Percentiles rank a stretch among this genome's conserved stretches.
phyloP scores from a whole-genome alignment of 2,888 invertebrate genomes.

The Sinopyrophorus schimmeli region DNA sequence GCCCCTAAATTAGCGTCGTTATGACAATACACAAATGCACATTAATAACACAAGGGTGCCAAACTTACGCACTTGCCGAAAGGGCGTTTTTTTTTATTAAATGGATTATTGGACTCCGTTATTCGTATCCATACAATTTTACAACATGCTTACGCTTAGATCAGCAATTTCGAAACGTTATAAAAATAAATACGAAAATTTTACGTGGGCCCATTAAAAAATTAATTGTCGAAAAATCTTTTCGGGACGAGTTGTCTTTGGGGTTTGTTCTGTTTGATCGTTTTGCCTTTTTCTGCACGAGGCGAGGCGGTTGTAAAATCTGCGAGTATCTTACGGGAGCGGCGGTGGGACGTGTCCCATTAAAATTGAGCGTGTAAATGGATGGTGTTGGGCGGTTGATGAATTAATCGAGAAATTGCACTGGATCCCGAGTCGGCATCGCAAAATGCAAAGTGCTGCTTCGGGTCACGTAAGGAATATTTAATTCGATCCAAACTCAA shows the following conservation, averaged over 20 bases:
- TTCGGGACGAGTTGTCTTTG: no score
- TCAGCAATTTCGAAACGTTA: no score
- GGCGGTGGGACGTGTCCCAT: no score
- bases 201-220: no score
- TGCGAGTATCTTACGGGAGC: no score
- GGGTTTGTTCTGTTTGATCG: no score
- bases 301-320: no score
- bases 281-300: no score
- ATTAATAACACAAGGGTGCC: conserved; percentile 35
- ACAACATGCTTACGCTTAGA: no score
- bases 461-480: conserved; percentile 28
- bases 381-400: conserved; percentile 8
- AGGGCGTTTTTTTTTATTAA: conserved; percentile 21
- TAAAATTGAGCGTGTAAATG: conserved; percentile 3
- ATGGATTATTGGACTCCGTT: conserved; percentile 17
- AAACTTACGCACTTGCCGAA: conserved; percentile 25
- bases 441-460: conserved; percentile 19
- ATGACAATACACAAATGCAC: conserved; percentile 36
- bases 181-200: no score
- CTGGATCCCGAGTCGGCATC: neutral
- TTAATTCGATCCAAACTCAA: conserved; percentile 28
- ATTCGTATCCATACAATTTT: no score
- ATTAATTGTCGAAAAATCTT: no score
- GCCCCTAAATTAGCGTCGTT: conserved; percentile 41
- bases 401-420: conserved; percentile 18